Base-by-base conservation (phyloP, 2,113 vertebrate species). In the Melanerpes formicivorus region DNA sequence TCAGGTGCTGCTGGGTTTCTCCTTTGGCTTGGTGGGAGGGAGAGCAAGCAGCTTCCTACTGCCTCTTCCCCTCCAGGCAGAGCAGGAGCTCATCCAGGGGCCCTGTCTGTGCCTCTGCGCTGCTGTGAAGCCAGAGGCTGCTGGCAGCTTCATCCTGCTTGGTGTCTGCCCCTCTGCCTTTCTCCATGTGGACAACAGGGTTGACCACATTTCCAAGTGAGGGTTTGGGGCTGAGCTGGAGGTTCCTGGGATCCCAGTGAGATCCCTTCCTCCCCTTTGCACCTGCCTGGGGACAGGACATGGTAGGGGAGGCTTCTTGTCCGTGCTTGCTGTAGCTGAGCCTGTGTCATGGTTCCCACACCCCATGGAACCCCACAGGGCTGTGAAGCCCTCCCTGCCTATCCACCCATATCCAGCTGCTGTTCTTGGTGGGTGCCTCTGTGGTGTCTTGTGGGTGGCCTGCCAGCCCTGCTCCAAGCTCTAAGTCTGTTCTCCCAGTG, bases 371-470 rank as follows among this genome's bases (percentile, higher is more conserved):
- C 37, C 11, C 9, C 3, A 1, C 0, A 1, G n/a, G 67, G 14
- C 58, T 59, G n/a, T 52, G 34, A 29, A 12, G 22, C 9, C 32
- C 72, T 69, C 50, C 50, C 60, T 40, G 76, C 66, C 23, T 7
- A 0, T 23, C 50, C 0, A 2, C 30, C 52, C 14, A 0, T 10
- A 37, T n/a, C 72, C 0, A 0, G 5, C 23, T 55, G 5, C 23
- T 55, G 22, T 19, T 46, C 23, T 11, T 14, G 34, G 62, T 21
- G 32, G 21, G 17, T 34, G 9, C 29, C 34, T n/a, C 55, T 13
- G 12, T 8, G 14, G 15, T 48, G 32, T 21, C 55, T 9, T 8
- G 44, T 23, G 11, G n/a, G 4, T 54, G 44, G 52, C 60, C 73
- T 29, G 22, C 42, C 50, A 40, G 44, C 44, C 42, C 29, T 13